Base-by-base conservation (phyloP, 2,797 vertebrate species). In the Anas georgica region DNA sequence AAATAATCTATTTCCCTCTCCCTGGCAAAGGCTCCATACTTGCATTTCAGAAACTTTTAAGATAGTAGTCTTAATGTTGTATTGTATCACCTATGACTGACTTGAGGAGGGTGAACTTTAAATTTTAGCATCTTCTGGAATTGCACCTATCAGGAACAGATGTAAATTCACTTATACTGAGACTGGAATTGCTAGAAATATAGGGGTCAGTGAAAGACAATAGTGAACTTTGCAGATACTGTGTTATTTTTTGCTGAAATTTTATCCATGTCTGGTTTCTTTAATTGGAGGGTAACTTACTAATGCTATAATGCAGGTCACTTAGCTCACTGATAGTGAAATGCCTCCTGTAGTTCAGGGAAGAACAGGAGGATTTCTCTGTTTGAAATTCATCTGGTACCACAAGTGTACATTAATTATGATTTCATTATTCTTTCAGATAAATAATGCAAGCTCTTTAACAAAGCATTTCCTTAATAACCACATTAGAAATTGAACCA, bases 381-480 rank as follows among this genome's bases (percentile, higher is more conserved):
- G 37, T 88, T 91, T 94, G 82, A 82, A 96, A 90, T 83, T 88
- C 41, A 79, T 21, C 4, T 59, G 12, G 14, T 74, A 81, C 72
- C 31, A 3, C 33, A 26, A 82, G 12, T 70, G 75, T 87, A 74
- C 94, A 95, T 93, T 88, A 96, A 94, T 96, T 96, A 97, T 69
- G 55, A 95, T 97, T 97, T 97, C 55, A 95, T 96, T 97, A 90
- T 94, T 93, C 91, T 95, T 94, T 96, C 92, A 96, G 95, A 97
- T 96, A 96, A 97, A 97, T 97, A 97, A 97, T 96, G 96, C 93
- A 97, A 93, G 16, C 12, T 91, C 77, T 96, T 96, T 96, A 96
- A 96, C 92, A 96, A 97, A 96, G 76, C 89, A 96, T 96, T 97
- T 97, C 93, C 93, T 94, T 96, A 91, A 94, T 68, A 91, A 79